A percentile compares a stretch with the other conserved stretches of the same genome.
Evolutionary conservation across 2,888 invertebrate species (phyloP).

Genomic region (Nyleta sp.): DNA sequence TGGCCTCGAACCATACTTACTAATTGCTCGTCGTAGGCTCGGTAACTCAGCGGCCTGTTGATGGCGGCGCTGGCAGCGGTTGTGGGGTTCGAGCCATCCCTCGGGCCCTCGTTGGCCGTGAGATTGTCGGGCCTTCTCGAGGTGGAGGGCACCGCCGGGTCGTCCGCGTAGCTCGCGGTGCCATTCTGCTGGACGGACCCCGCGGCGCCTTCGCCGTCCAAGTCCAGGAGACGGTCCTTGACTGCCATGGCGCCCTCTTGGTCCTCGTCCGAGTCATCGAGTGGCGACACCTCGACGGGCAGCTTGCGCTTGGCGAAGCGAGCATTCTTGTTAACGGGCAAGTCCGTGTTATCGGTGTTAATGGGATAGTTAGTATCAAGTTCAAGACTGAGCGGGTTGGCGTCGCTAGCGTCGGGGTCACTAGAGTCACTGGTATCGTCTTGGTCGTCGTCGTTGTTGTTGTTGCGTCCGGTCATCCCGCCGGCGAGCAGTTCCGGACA

Average conservation of each 20-base stretch:
- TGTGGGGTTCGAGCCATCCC: slow-evolving; percentile 47
- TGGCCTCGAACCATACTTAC: slow-evolving; percentile 78
- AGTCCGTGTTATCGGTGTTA: slow-evolving; percentile 77
- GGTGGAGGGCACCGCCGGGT: slow-evolving; percentile 74
- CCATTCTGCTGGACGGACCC: slow-evolving; percentile 71
- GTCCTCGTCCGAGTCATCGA: slow-evolving; percentile 56
- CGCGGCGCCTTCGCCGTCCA: slow-evolving; percentile 74
- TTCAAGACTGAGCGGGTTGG: slow-evolving; percentile 68
- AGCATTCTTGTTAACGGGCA: slow-evolving; percentile 76
- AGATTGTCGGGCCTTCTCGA: slow-evolving; percentile 73
- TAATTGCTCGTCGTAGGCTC: slow-evolving; percentile 74
- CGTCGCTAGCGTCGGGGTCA: slow-evolving; percentile 80
- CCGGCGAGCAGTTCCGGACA: not conserved
- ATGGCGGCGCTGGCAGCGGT: slow-evolving; percentile 34
- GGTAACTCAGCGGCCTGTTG: slow-evolving; percentile 71
- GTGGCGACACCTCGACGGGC: slow-evolving; percentile 34
- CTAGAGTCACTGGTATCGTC: slow-evolving; percentile 80
- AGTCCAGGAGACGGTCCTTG: slow-evolving; percentile 39
- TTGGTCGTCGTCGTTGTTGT: slow-evolving; percentile 38
- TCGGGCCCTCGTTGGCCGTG: slow-evolving; percentile 41
- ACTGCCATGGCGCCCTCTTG: slow-evolving; percentile 15
- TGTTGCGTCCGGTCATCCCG: slow-evolving; percentile 55
- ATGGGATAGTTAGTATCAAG: slow-evolving; percentile 74
- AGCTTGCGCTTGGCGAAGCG: slow-evolving; percentile 68
- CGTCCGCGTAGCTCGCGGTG: slow-evolving; percentile 75